Evolutionary conservation across 2,888 invertebrate genomes (phyloP), one percentile per base, ranked within the genome.

Genomic region (Esperia sulphurella): DNA sequence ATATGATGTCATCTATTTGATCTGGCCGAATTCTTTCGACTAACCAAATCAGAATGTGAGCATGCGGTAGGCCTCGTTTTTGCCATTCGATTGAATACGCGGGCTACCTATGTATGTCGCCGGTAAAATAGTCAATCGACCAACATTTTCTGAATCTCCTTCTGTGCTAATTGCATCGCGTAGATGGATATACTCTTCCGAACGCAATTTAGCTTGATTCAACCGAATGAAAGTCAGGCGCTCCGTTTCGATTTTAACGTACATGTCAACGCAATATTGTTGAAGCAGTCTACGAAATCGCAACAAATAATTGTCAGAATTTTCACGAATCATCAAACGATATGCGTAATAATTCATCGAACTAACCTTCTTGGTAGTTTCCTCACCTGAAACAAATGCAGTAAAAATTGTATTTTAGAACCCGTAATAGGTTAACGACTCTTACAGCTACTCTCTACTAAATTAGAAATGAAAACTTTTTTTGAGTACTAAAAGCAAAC

Each of bases 1-100:
- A 64, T 48, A 72, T 72, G 0, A 77, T 46, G 28, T 14, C 42
- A 65, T 75, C 74, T 13, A 75, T 63, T 61, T 70, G 52, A 13
- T 70, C 50, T 40, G 71, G 63, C 14, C 48, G 30, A 6, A 74
- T 63, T 52, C 57, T 66, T 5, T 68, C 56, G 5, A 53, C 43
- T 13, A 75, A 52, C 75, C 73, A 76, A 33, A 76, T 46, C 14
- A 55, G 44, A 3, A 54, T 45, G 14, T 58, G 54, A 3, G 38
- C 46, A 45, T 56, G 51, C 9, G 53, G 51, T 30, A 53, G 28
- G 7, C 51, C 46, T 8, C 55, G 48, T 31, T 55, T 54, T 43
- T 54, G 53, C 51, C 54, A 49, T 14, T 49, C 49, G 0, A 49
- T 30, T 13, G 49, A 49, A 28, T 55, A 57, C 57, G 45, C 8